Percentiles rank a stretch among this genome's conserved stretches.
phyloP scores from a whole-genome alignment of 1,140 invertebrate genomes.

The Hestina assimilis region DNA sequence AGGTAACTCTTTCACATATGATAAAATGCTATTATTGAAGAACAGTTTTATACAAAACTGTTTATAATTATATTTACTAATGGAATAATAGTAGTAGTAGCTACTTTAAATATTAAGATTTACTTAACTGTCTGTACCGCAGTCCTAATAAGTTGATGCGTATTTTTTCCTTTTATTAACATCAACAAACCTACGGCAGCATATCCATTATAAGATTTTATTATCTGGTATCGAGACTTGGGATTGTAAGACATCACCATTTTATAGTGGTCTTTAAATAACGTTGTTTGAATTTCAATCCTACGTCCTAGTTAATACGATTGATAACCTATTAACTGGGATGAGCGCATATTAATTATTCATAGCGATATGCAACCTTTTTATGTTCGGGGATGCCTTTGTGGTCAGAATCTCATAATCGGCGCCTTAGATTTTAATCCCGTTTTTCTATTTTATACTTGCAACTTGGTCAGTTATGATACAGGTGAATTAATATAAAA shows the following conservation, averaged over 20 bases:
- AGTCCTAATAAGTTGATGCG: neutral
- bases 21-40: too few relatives aligned
- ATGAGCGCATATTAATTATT: constrained; percentile 52
- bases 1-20: too few relatives aligned
- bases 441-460: neutral
- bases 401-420: constrained; percentile 49
- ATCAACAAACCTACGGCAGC: constrained; percentile 47
- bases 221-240: constrained; percentile 65
- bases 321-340: constrained; percentile 36
- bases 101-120: too few relatives aligned
- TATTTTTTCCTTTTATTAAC: constrained; percentile 37
- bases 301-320: constrained; percentile 43
- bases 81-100: too few relatives aligned
- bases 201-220: constrained; percentile 71
- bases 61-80: too few relatives aligned
- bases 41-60: too few relatives aligned
- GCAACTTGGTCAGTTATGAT: neutral
- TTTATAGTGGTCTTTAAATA: constrained; percentile 29
- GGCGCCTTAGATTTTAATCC: constrained; percentile 20
- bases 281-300: constrained; percentile 39
- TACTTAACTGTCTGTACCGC: too few relatives aligned
- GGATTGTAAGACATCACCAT: constrained; percentile 54
- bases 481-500: too few relatives aligned
- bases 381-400: constrained; percentile 57
- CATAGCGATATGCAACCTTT: constrained; percentile 60